Percentiles rank a stretch among this genome's conserved stretches.
phyloP scores from a whole-genome alignment of 2,888 invertebrate genomes.

The Plutella xylostella region DNA sequence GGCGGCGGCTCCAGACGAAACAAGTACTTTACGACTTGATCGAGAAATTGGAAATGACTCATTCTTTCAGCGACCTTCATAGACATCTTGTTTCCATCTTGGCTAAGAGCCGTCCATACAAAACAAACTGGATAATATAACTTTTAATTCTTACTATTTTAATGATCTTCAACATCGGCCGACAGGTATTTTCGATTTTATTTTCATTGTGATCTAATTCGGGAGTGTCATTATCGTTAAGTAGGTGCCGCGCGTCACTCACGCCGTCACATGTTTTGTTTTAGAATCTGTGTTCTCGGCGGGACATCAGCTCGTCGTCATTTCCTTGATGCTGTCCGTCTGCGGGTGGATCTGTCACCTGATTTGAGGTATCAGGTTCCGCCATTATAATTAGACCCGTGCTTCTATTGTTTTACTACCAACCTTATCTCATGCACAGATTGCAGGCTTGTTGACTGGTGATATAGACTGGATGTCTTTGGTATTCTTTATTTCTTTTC shows the following conservation, averaged over 20 bases:
- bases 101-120: no score
- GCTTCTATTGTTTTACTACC: no score
- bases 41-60: not conserved
- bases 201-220: slow-evolving; percentile 8
- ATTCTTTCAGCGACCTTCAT: not conserved
- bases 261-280: slow-evolving; percentile 5
- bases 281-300: slow-evolving; percentile 22
- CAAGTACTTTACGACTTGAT: slow-evolving; percentile 25
- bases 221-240: slow-evolving; percentile 7
- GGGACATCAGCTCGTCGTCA: slow-evolving; percentile 15
- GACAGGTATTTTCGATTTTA: no score
- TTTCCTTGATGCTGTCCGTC: slow-evolving; percentile 1
- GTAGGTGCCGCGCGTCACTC: slow-evolving; percentile 12
- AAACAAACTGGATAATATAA: no score
- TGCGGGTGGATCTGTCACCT: slow-evolving; percentile 45
- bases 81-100: no score
- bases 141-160: no score
- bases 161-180: no score
- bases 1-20: slow-evolving; percentile 55
- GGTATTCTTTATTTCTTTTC: no score
- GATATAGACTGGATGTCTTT: no score
- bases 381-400: no score
- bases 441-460: no score
- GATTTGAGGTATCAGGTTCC: slow-evolving; percentile 49
- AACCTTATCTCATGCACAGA: no score